Conservation (phyloP, 2,113 vertebrate species). For the Scartelaos histophorus region DNA sequence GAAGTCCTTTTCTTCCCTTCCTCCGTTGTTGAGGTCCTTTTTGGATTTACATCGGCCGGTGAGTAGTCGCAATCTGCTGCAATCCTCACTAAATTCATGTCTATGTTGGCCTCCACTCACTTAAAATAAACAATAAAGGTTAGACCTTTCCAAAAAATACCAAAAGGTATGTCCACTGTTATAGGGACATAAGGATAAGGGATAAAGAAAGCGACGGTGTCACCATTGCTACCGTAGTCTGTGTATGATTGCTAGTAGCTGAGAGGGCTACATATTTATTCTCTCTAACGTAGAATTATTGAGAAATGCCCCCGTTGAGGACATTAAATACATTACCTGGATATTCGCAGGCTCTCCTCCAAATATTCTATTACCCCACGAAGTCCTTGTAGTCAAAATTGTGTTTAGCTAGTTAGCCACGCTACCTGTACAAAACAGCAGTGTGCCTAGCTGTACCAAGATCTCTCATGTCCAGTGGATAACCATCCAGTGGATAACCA, state of each 20-base stretch:
- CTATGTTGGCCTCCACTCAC: background rate
- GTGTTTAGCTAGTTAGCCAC: background rate
- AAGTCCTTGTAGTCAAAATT: background rate
- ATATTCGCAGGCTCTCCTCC: no score
- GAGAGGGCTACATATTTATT: background rate
- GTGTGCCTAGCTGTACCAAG: background rate
- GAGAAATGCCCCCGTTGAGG: background rate
- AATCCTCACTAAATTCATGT: conserved; percentile 30
- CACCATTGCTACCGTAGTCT: background rate
- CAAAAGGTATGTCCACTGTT: background rate
- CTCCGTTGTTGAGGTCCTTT: conserved; percentile 52
- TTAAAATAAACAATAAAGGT: rapidly evolving
- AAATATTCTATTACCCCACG: background rate
- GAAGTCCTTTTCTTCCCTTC: conserved; percentile 74
- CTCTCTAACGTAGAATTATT: conserved; percentile 10
- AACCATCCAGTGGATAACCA: background rate
- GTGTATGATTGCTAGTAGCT: background rate
- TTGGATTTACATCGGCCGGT: conserved; percentile 68
- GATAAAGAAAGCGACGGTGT: background rate
- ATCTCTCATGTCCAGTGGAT: background rate
- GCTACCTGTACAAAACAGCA: conserved; percentile 12
- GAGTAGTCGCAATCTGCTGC: conserved; percentile 55
- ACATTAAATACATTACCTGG: background rate
- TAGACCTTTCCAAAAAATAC: rapidly evolving
- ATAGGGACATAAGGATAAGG: background rate